phyloP scores from a whole-genome alignment of 2,113 vertebrate species.

The Cinclus cinclus region DNA sequence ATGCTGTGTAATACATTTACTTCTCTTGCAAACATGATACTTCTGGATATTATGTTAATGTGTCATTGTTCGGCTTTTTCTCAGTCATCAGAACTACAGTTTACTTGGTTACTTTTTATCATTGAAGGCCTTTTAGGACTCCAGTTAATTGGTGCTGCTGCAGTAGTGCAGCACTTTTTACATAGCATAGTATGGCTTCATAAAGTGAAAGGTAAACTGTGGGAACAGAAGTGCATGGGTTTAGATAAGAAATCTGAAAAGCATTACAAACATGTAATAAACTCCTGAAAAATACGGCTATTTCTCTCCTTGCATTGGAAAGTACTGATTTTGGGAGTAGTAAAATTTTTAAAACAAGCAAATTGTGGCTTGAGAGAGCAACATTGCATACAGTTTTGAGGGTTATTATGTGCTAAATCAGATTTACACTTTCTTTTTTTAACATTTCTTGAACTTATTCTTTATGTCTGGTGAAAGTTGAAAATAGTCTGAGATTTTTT shows the following conservation, averaged over 20 bases:
- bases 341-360: neutral
- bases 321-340: neutral
- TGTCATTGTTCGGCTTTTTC: neutral
- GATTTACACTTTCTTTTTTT: neutral
- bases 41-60: neutral
- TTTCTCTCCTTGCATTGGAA: neutral
- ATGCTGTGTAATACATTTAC: neutral
- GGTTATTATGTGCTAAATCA: fast-evolving
- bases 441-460: neutral
- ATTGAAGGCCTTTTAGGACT: neutral
- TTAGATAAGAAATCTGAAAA: neutral
- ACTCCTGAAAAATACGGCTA: neutral
- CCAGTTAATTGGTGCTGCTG: neutral
- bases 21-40: neutral
- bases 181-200: fast-evolving
- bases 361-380: neutral
- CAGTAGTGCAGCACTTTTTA: neutral
- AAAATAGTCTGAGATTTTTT: neutral
- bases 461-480: neutral
- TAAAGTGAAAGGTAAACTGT: neutral
- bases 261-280: neutral
- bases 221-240: neutral
- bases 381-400: neutral
- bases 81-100: neutral
- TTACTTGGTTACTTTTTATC: neutral